Conservation (phyloP, 2,113 vertebrate genomes). For the Burhinus bistriatus region DNA sequence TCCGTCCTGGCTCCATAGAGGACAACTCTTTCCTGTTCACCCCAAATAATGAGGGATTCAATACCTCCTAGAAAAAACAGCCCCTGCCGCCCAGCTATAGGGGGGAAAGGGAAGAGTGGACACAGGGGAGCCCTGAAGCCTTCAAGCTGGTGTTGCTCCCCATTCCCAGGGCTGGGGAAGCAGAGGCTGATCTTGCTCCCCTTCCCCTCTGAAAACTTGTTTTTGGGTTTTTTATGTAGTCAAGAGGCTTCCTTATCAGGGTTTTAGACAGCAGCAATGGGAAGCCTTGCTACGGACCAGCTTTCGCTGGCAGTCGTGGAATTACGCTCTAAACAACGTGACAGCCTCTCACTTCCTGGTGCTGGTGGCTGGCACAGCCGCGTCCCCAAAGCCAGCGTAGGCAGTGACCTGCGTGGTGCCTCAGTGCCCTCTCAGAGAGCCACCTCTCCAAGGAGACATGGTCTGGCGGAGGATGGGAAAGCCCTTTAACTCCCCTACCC, state of each 20-base stretch:
- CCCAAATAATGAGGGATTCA: background rate
- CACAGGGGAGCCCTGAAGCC: background rate
- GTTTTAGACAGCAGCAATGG: background rate
- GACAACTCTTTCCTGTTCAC: background rate
- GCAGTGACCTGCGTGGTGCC: background rate
- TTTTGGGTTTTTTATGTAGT: background rate
- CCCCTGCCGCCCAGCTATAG: background rate
- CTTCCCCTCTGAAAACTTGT: background rate
- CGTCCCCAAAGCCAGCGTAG: rapidly evolving
- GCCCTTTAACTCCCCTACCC: background rate
- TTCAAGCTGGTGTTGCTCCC: background rate
- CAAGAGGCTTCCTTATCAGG: background rate
- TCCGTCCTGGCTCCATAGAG: background rate
- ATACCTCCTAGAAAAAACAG: background rate
- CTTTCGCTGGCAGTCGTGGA: background rate
- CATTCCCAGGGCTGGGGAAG: background rate
- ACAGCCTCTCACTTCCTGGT: background rate
- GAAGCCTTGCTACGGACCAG: background rate
- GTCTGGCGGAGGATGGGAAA: background rate
- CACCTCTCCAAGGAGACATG: rapidly evolving
- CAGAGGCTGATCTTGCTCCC: background rate
- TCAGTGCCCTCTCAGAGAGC: background rate
- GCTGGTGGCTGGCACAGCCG: rapidly evolving
- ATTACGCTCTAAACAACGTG: rapidly evolving
- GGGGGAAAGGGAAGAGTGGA: background rate